Conservation (phyloP, 2,113 vertebrate genomes). For the Toxotes jaculatrix region DNA sequence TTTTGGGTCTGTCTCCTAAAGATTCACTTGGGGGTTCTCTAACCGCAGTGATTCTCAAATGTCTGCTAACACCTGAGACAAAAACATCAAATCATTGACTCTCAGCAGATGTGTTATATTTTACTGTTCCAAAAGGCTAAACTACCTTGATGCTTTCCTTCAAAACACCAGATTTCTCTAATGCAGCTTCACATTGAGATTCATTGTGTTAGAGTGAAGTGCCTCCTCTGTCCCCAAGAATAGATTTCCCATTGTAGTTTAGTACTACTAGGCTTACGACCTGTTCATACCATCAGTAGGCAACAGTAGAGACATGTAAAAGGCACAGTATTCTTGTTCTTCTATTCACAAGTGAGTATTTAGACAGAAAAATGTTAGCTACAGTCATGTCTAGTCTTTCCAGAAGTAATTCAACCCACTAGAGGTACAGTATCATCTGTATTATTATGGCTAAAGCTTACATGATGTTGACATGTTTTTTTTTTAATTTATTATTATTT, state of each 20-base stretch:
- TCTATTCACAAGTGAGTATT: constrained; percentile 24
- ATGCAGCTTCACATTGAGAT: constrained; percentile 60
- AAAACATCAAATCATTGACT: constrained; percentile 26
- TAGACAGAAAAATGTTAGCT: constrained; percentile 33
- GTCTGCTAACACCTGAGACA: constrained; percentile 32
- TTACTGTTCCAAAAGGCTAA: constrained; percentile 13
- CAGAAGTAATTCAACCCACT: constrained; percentile 31
- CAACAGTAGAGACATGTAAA: constrained; percentile 19
- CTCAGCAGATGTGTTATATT: background rate
- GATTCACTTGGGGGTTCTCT: constrained; percentile 73
- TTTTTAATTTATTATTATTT: constrained; percentile 4
- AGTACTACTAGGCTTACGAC: constrained; percentile 39
- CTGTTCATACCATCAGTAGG: constrained; percentile 53
- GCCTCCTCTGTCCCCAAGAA: constrained; percentile 51
- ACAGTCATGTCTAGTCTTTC: constrained; percentile 35
- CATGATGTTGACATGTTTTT: constrained; percentile 22
- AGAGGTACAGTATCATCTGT: constrained; percentile 50
- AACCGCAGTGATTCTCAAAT: constrained; percentile 78
- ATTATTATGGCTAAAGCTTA: constrained; percentile 26
- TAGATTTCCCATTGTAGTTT: constrained; percentile 58
- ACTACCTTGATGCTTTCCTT: constrained; percentile 1
- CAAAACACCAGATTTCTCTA: background rate
- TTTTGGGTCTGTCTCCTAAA: constrained; percentile 80
- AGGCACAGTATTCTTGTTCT: constrained; percentile 17
- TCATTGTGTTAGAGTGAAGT: constrained; percentile 74